A percentile compares a stretch with the other conserved stretches of the same genome.
phyloP scores from a whole-genome alignment of 23 tunicate species.

The Pegea sp. region DNA sequence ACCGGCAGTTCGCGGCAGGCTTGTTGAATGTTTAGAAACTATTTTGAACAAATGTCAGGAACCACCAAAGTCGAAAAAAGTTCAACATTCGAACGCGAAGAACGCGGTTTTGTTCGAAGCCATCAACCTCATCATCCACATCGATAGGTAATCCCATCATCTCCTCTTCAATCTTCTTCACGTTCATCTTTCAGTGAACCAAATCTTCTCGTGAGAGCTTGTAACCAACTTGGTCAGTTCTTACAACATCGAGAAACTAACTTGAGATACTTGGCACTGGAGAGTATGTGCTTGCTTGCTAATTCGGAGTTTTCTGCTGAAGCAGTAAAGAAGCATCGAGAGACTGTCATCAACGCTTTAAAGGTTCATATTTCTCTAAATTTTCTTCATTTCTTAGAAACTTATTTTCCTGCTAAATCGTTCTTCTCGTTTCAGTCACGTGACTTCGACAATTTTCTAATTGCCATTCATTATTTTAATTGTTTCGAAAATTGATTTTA shows the following conservation, averaged over 20 bases:
- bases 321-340: slow-evolving; percentile 94
- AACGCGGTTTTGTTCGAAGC: slow-evolving; percentile 96
- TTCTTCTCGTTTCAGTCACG: too few species aligned
- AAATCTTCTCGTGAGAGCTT: slow-evolving; percentile 77
- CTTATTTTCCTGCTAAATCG: too few species aligned
- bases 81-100: slow-evolving; percentile 96
- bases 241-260: slow-evolving; percentile 93
- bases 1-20: slow-evolving; percentile 65
- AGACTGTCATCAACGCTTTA: slow-evolving; percentile 79
- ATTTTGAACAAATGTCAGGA: slow-evolving; percentile 92
- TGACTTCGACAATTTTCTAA: too few species aligned
- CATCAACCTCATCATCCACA: slow-evolving; percentile 88
- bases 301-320: slow-evolving; percentile 84
- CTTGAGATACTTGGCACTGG: slow-evolving; percentile 92
- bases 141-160: too few species aligned
- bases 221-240: slow-evolving; percentile 94
- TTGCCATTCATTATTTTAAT: too few species aligned
- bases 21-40: slow-evolving; percentile 93
- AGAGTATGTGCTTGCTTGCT: slow-evolving; percentile 89
- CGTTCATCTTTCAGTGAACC: slow-evolving; percentile 53
- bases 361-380: slow-evolving; percentile 25
- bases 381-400: too few species aligned
- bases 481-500: not conserved
- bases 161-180: too few species aligned
- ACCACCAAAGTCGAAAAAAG: slow-evolving; percentile 95